Evolutionary conservation across 1,140 invertebrate species (phyloP), one percentile per base, ranked within the genome.

Genomic region (Nasonia vitripennis): DNA sequence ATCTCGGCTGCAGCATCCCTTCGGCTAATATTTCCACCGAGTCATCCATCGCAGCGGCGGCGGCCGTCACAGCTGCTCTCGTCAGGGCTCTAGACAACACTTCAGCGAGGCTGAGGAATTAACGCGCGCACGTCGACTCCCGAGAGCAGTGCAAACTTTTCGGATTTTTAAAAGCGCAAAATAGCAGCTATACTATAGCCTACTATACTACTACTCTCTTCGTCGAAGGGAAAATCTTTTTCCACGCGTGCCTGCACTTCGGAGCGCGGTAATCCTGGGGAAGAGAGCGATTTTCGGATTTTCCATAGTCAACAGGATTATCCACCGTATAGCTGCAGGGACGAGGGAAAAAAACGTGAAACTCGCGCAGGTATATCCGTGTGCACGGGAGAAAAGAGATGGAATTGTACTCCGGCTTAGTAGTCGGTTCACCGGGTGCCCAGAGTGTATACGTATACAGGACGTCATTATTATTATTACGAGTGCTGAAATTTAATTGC

Each of bases 301-400:
- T 84, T 11, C 83, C 75, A 71, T 84, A 78, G 83, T 83, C 37
- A 83, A 75, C 74, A 51, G 83, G 83, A 78, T 83, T 83, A 83
- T 51, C 62, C 71, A 34, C 14, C 9, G 62, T 6, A 5, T 27
- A 1, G 23, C n/a, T 1, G 27, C 4, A n/a, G 20, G 6, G 20
- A 6, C 23, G 11, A 20, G 5, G 74, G 70, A 37, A 77, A 27
- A 41, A 37, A 75, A 77, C 68, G 10, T 10, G 41, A 45, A 9
- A 10, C 41, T 7, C 41, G 41, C 7, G 12, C 48, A 75, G 45
- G 31, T 34, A 55, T 55, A 17, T 51, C 11, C 48, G 48, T 51
- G 55, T 17, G 10, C 11, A 11, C 6, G 51, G 51, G 34, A 77
- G 27, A 62, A 71, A 23, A 51, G 45, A 62, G 62, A 82, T 45